Conservation (phyloP, 2,113 vertebrate species). For the Geothlypis trichas region DNA sequence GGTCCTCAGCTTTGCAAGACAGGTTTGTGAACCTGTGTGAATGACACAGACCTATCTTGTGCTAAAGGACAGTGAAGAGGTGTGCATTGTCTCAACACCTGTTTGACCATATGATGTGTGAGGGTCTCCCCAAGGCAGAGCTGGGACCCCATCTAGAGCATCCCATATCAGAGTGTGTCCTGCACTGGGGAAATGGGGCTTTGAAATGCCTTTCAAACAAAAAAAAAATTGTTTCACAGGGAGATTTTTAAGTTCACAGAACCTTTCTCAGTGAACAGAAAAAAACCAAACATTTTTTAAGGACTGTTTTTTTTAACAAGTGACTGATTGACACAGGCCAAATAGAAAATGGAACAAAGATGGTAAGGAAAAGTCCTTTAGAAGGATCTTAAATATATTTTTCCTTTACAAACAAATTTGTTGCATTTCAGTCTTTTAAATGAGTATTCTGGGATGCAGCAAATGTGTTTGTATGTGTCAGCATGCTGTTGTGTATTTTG, state of each 20-base stretch:
- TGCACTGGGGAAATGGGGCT: rapidly evolving
- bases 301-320: neutral
- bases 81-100: rapidly evolving
- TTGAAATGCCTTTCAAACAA: neutral
- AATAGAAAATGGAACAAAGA: neutral
- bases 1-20: neutral
- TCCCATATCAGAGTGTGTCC: rapidly evolving
- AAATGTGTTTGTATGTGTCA: neutral
- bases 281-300: neutral
- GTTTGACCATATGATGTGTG: rapidly evolving
- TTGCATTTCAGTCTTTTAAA: neutral
- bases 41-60: rapidly evolving
- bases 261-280: neutral
- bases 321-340: neutral
- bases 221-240: neutral
- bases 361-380: neutral
- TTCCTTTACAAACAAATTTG: neutral
- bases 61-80: neutral
- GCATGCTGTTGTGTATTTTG: neutral
- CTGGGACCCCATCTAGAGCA: neutral
- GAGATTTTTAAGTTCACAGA: neutral
- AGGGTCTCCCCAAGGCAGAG: neutral
- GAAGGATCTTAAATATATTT: neutral
- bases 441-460: neutral
- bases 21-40: neutral